Conservation (phyloP, 2,888 invertebrate genomes). For the Timema podura region DNA sequence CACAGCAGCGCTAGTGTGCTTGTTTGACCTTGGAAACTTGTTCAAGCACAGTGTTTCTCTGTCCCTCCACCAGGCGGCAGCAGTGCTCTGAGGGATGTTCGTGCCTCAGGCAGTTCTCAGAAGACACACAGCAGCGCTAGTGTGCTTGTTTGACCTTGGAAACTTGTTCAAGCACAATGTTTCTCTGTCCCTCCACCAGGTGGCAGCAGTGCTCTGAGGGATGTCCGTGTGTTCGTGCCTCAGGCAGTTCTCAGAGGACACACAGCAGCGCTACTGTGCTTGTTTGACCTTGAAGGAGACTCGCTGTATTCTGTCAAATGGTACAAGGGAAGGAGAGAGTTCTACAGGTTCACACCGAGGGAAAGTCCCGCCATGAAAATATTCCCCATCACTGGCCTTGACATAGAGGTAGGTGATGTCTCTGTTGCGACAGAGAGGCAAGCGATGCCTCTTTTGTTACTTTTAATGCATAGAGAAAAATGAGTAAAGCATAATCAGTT, state of each 20-base stretch:
- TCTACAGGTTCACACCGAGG: conserved; percentile 60
- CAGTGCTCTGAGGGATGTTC: conserved; percentile 55
- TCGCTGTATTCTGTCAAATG: conserved; percentile 65
- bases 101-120: conserved; percentile 62
- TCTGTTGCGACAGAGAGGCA: too few relatives aligned
- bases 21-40: conserved; percentile 62
- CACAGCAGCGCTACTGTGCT: conserved; percentile 58
- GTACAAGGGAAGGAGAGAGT: conserved; percentile 62
- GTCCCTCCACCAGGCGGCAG: too few relatives aligned
- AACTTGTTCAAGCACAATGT: too few relatives aligned
- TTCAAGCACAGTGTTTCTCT: too few relatives aligned
- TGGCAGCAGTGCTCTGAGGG: conserved; percentile 47
- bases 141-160: conserved; percentile 59
- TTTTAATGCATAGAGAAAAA: too few relatives aligned
- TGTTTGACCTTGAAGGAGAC: conserved; percentile 62
- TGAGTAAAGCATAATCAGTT: too few relatives aligned
- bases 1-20: conserved; percentile 58
- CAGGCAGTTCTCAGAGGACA: conserved; percentile 61
- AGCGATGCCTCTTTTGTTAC: too few relatives aligned
- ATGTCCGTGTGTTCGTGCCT: conserved; percentile 63
- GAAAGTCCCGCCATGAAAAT: conserved; percentile 61
- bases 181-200: background rate
- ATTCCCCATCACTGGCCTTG: conserved; percentile 58
- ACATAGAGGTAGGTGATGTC: conserved; percentile 52
- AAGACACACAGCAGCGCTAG: conserved; percentile 58